These are phyloP conservation scores for Automeris io DNA, from an alignment of 2,888 invertebrate genomes.

Conservation along the genomic window DNA sequence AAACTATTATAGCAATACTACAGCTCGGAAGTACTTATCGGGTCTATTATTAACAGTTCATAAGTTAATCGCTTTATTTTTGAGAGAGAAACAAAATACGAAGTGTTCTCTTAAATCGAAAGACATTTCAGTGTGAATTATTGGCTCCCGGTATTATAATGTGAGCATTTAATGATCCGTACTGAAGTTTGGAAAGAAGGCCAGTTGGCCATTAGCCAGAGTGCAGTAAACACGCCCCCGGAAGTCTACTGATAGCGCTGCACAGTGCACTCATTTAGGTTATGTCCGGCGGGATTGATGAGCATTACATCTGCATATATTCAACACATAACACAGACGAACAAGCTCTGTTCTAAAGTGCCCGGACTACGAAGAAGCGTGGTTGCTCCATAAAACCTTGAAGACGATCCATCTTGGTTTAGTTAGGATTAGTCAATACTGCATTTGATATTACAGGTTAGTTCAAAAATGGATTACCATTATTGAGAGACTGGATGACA, in stretches of 20 bases:
- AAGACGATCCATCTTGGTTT: too few species aligned
- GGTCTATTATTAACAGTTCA: neutral
- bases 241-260: constrained; percentile 43
- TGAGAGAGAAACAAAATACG: constrained; percentile 19
- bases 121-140: constrained; percentile 43
- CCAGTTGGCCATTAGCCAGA: constrained; percentile 58
- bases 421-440: too few species aligned
- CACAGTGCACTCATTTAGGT: constrained; percentile 31
- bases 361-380: too few species aligned
- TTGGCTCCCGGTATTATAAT: constrained; percentile 39
- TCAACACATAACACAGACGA: too few species aligned
- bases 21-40: neutral
- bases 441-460: too few species aligned
- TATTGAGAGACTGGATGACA: too few species aligned
- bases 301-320: constrained; percentile 3
- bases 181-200: constrained; percentile 42
- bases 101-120: constrained; percentile 26
- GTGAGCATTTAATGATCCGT: constrained; percentile 44
- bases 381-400: too few species aligned
- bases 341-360: too few species aligned
- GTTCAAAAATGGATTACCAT: too few species aligned
- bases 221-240: constrained; percentile 46
- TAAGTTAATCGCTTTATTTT: neutral
- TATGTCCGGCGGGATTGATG: constrained; percentile 19
- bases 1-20: too few species aligned